Evolutionary conservation across 2,797 vertebrate species (phyloP), one percentile per base, ranked within the genome.

Genomic region (Naso thynnoides): DNA sequence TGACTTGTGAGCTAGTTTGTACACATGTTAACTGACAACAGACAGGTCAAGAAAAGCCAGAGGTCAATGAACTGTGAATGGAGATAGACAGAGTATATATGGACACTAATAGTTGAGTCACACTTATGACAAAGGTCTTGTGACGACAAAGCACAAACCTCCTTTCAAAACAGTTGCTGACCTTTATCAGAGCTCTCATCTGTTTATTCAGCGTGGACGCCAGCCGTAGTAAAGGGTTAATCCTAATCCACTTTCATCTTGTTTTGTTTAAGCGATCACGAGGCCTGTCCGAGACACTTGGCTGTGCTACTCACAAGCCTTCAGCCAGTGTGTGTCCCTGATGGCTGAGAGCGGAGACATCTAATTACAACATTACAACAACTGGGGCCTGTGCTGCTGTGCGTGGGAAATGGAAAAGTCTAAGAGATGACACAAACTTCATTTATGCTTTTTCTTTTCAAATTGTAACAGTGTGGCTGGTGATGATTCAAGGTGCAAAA

Each of bases 221-320:
- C 67, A 87, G 82, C 70, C 65, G 67, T 87, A 84, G 86, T 86
- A 47, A 93, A 86, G 84, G 6, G 60, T 75, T 94, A 95, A 95
- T 92, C 94, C 94, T 96, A 95, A 96, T 95, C 95, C 93, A 73
- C 82, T 92, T 82, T 78, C 86, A 85, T 80, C 83, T 90, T 89
- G 91, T 91, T 90, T 92, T 93, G 92, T 91, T 94, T 91, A 92
- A 81, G 85, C 54, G 84, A 85, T 94, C 90, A 92, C 86, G 31
- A 87, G 90, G 79, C 49, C 70, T 53, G 42, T 69, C 48, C 50
- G 78, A 87, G 85, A 73, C 84, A 84, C 77, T 82, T 78, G 81
- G 83, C 70, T 66, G 79, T 70, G 73, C 69, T 39, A 2, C 8
- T 60, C 54, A 70, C 53, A 19, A 70, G 45, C 56, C 76, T 63